Percentiles rank a stretch among this genome's conserved stretches.
Conservation (phyloP, 2,797 vertebrate genomes). For the Agapornis canus region DNA sequence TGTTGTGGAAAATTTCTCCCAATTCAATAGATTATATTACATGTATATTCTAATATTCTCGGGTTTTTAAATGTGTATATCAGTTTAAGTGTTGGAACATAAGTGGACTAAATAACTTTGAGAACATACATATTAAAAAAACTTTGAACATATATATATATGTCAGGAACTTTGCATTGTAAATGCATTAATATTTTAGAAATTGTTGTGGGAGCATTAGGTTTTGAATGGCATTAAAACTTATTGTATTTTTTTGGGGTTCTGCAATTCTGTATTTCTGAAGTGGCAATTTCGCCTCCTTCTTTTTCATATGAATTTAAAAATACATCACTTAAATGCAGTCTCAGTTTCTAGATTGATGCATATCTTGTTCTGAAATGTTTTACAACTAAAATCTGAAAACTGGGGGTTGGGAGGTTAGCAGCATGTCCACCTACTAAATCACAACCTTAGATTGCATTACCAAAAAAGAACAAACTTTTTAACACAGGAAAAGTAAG, state of each 20-base stretch:
- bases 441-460: constrained; percentile 38
- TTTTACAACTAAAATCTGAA: neutral
- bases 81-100: neutral
- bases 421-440: constrained; percentile 40
- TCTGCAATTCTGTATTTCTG: neutral
- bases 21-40: neutral
- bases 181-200: neutral
- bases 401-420: neutral
- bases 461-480: constrained; percentile 55
- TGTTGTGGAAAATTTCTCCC: neutral
- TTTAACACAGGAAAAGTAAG: constrained; percentile 69
- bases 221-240: neutral
- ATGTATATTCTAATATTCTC: neutral
- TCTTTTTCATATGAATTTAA: neutral
- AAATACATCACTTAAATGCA: neutral
- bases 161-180: neutral
- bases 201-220: neutral
- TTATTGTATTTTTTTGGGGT: neutral
- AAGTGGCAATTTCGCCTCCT: neutral
- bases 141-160: neutral
- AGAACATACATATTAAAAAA: neutral
- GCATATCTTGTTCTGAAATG: neutral
- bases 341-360: neutral
- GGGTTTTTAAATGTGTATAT: too few relatives aligned
- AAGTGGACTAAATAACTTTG: neutral